Evolutionary conservation across 1,140 invertebrate species (phyloP), one percentile per base, ranked within the genome.

Genomic region (Anagrus nilaparvatae): DNA sequence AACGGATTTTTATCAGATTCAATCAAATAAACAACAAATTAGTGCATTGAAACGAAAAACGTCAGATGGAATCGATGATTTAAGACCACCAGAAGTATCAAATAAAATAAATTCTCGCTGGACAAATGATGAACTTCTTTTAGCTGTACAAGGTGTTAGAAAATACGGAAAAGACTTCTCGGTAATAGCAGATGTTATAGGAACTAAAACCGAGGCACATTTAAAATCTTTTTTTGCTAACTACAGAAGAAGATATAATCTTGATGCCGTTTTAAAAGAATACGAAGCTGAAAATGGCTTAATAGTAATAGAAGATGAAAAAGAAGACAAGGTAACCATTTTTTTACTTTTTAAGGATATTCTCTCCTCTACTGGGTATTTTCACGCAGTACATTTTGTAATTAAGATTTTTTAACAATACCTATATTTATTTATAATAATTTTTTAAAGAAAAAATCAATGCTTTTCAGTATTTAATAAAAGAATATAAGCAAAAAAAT

Each of bases 141-240:
- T 97, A 43, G 92, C 88, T 9, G 84, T 95, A 20, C 86, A 95
- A 65, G 92, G 88, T 61, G 81, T 97, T 24, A 74, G 89, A 31
- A 91, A 92, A 63, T 96, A 91, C 69, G 94, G 94, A 52, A 94
- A 91, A 70, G 86, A 97, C 65, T 97, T 94, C 69, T 82, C 87
- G 65, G 87, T 88, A 17, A 96, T 97, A 46, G 89, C 93, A 12
- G 91, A 97, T 65, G 81, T 93, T 5, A 81, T 97, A 45, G 88
- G 89, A 37, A 97, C 91, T 18, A 97, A 97, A 70, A 93, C 85
- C 3, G 91, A 96, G 63, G 78, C 81, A 24, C 92, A 97, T 62
- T 74, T 97, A 13, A 78, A 87, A 41, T 83, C 79, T 20, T 97
- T 97, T 69, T 95, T 86, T 62, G 76, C 87, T 0, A 93, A 88